phyloP scores from a whole-genome alignment of 2,888 invertebrate species.

The Mycalesis mineus region DNA sequence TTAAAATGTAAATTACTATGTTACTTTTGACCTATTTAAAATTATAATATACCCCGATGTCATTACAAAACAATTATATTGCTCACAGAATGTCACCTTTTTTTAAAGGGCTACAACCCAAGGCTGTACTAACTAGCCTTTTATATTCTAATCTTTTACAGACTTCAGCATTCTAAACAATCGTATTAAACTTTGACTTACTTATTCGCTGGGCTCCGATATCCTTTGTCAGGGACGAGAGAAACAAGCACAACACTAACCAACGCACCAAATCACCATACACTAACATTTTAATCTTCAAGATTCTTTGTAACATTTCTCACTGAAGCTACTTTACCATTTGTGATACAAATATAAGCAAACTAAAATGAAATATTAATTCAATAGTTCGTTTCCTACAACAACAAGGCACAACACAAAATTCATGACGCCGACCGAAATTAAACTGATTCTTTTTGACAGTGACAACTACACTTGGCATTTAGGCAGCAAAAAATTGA shows the following conservation, averaged over 20 bases:
- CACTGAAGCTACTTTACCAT: constrained; percentile 20
- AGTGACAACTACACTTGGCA: no score
- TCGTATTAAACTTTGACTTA: constrained; percentile 43
- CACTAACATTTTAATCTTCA: constrained; percentile 57
- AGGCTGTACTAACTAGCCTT: no score
- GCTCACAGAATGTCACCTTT: no score
- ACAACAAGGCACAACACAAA: constrained; percentile 49
- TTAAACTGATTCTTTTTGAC: neutral
- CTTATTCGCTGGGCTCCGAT: constrained; percentile 55
- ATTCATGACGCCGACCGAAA: constrained; percentile 30
- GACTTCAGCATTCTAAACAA: neutral
- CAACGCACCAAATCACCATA: constrained; percentile 54
- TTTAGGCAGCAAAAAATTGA: no score
- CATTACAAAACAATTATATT: no score
- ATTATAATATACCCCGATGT: no score
- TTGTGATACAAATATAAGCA: constrained; percentile 15
- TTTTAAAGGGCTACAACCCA: no score
- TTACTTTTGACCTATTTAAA: no score
- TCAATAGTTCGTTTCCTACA: constrained; percentile 17
- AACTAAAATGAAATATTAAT: constrained; percentile 27
- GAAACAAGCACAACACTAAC: constrained; percentile 56
- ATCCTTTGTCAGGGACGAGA: constrained; percentile 64
- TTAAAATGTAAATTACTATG: no score
- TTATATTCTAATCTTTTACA: neutral
- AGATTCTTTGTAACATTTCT: constrained; percentile 22